Conservation (phyloP, 2,888 invertebrate genomes). For the Rhagium mordax region DNA sequence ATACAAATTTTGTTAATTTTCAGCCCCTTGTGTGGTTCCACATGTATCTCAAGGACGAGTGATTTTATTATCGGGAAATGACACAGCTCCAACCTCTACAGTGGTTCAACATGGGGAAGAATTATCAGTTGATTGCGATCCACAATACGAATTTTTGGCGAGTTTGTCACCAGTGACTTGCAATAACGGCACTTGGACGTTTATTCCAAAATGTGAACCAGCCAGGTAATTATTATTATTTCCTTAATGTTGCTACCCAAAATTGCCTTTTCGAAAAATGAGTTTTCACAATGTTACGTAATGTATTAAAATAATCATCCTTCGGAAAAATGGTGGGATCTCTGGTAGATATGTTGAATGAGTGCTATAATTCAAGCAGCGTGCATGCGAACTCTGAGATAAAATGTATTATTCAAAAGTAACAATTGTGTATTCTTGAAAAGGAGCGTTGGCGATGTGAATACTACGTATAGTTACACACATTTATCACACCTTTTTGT, state of each 20-base stretch:
- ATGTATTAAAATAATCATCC: neutral
- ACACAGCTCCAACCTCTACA: slow-evolving; percentile 70
- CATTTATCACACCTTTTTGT: neutral
- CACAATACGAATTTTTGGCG: slow-evolving; percentile 88
- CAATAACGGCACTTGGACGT: slow-evolving; percentile 96
- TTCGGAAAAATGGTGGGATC: neutral
- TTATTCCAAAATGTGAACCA: slow-evolving; percentile 88
- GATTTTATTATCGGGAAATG: slow-evolving; percentile 75
- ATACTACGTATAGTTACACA: neutral
- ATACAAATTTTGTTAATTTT: slow-evolving; percentile 51
- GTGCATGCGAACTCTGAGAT: neutral
- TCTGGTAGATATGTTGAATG: no score
- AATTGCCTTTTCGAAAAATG: no score
- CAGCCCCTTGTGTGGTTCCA: slow-evolving; percentile 95
- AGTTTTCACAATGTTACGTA: no score
- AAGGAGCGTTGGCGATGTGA: neutral
- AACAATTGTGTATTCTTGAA: neutral
- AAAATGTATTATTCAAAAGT: neutral
- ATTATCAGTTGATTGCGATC: slow-evolving; percentile 85
- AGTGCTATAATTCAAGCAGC: no score
- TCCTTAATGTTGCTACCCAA: no score
- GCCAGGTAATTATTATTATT: slow-evolving; percentile 73
- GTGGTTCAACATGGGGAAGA: slow-evolving; percentile 82
- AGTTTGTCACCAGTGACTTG: slow-evolving; percentile 86
- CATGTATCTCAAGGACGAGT: slow-evolving; percentile 86